Evolutionary conservation across 2,113 vertebrate species (phyloP), one percentile per base, ranked within the genome.

Genomic region (Camelus bactrianus): DNA sequence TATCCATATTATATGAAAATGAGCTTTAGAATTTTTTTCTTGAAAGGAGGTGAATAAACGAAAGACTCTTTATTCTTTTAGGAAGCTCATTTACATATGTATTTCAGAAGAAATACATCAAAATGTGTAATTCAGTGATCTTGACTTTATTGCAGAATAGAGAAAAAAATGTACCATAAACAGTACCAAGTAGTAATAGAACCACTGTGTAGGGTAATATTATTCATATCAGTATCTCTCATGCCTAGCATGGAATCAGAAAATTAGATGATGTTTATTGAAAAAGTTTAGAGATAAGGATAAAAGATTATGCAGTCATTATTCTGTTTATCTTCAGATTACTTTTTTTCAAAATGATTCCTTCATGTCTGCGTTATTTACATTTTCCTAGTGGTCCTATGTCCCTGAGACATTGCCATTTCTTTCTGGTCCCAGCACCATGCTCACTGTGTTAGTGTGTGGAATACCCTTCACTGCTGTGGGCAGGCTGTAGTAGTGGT

Each of bases 81-180:
- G 26, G 35, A 81, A 88, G 73, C 26, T 38, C 81, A 72, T 30
- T 86, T 65, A 28, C 13, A 42, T 52, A 14, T 62, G 3, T 81
- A 62, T 73, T 94, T 81, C 92, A 89, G 65, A 62, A 64, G 75
- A 70, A 93, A 20, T 56, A 70, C 35, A 80, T 80, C 26, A 88
- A 62, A 42, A 81, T 88, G 7, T 64, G 20, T 64, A 52, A 64
- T n/a, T 81, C 7, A 50, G 50, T 79, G 38, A 24, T 70, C 50
- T 58, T 69, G 50, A 69, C 73, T 86, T 85, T 56, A 46, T 56
- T 79, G 38, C 24, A 58, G 30, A 60, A 35, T 89, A 77, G 48
- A 86, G 62, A 13, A 69, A 72, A 67, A 86, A 67, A 58, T 50
- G 62, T 35, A 77, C 38, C 5, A 2, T 35, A 22, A 22, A 19